Evolutionary conservation across 2,888 invertebrate species (phyloP).

Genomic region (Cordilura impudica): DNA sequence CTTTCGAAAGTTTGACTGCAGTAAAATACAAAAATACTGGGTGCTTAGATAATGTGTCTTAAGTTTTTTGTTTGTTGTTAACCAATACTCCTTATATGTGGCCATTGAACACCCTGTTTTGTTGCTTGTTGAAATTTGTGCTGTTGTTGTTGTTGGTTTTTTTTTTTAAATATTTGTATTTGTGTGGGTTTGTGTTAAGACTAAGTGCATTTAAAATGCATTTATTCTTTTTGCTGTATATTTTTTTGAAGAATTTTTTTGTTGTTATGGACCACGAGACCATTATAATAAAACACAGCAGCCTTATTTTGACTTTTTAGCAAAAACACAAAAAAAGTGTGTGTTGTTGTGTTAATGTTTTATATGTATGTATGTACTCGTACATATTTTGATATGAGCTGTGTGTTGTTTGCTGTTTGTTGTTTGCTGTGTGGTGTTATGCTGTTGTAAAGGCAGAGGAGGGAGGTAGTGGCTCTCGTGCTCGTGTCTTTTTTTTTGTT

Average conservation of each 20-base stretch:
- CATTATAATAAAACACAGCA: slow-evolving; percentile 55
- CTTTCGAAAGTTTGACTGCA: slow-evolving; percentile 59
- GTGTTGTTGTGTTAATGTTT: not conserved
- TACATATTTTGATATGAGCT: not conserved
- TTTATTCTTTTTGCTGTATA: slow-evolving; percentile 40
- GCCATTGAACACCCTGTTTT: slow-evolving; percentile 48
- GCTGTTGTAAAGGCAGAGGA: not conserved
- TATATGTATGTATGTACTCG: not conserved
- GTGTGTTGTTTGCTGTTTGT: slow-evolving; percentile 16
- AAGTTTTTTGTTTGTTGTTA: slow-evolving; percentile 37
- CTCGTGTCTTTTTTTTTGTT: slow-evolving; percentile 49
- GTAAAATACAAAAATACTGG: slow-evolving; percentile 40
- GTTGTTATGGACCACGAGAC: slow-evolving; percentile 59
- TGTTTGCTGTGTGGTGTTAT: slow-evolving; percentile 10
- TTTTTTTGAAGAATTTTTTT: slow-evolving; percentile 25
- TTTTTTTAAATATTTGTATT: slow-evolving; percentile 12
- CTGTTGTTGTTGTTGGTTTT: slow-evolving; percentile 13
- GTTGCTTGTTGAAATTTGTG: slow-evolving; percentile 13
- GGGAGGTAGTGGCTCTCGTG: slow-evolving; percentile 41
- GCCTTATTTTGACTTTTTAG: slow-evolving; percentile 52
- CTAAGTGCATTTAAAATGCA: slow-evolving; percentile 61
- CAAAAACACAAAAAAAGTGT: slow-evolving; percentile 37
- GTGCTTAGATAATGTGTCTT: slow-evolving; percentile 29
- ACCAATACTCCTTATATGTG: not conserved
- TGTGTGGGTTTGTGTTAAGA: slow-evolving; percentile 60